These are phyloP conservation scores for Mesorhabditis sp. DNA, from an alignment of 2,888 invertebrate genomes.

Conservation along the genomic window DNA sequence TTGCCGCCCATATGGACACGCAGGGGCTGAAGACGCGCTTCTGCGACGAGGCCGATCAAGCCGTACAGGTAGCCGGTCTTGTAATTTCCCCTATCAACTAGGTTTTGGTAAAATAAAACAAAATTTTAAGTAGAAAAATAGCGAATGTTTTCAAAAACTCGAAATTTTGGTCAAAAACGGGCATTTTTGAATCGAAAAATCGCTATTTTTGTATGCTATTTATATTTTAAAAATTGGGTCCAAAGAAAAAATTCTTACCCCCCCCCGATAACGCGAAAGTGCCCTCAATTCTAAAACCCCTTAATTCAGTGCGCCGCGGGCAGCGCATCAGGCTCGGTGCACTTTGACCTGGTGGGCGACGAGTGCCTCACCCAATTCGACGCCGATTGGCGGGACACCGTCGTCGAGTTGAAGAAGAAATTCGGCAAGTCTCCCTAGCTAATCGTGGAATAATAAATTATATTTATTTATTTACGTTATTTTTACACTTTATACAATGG, in stretches of 20 bases:
- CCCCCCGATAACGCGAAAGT: no score
- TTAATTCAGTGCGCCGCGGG: background rate
- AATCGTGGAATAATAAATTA: background rate
- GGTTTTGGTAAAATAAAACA: no score
- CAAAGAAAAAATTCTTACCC: no score
- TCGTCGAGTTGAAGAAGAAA: background rate
- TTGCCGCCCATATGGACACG: background rate
- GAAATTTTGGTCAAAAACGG: no score
- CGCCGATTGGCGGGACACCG: conserved; percentile 1
- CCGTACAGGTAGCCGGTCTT: background rate
- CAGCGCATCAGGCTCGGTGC: background rate
- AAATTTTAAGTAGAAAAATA: no score
- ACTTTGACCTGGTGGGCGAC: background rate
- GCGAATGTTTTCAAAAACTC: no score
- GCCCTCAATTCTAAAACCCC: background rate
- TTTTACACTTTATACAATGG: no score
- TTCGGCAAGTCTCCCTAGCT: background rate
- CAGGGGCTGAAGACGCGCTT: background rate
- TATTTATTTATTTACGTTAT: no score
- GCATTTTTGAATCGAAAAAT: no score
- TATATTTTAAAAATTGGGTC: no score
- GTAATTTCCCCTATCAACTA: no score
- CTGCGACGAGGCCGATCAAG: background rate
- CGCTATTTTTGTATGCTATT: no score
- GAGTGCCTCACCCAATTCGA: background rate